A percentile compares a stretch with the other conserved stretches of the same genome.
phyloP scores from a whole-genome alignment of 2,113 vertebrate genomes.

The Sylvietta virens region DNA sequence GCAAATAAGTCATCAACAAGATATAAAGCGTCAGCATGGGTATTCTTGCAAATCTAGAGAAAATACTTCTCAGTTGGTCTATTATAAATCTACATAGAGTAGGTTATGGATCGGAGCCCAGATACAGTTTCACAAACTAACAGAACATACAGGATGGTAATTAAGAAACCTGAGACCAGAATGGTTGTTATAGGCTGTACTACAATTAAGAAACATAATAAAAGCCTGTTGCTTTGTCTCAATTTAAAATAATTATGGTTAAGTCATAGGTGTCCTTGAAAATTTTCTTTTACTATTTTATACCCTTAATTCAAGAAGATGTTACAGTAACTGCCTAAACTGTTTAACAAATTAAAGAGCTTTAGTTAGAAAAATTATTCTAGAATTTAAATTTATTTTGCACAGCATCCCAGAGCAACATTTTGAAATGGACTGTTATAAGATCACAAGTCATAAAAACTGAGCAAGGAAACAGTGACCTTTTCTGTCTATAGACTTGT shows the following conservation, averaged over 20 bases:
- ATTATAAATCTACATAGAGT: neutral
- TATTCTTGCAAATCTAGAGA: neutral
- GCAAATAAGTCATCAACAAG: neutral
- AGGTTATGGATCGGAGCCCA: neutral
- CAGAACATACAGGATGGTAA: neutral
- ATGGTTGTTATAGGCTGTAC: neutral
- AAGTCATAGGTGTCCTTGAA: neutral
- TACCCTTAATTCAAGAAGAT: neutral
- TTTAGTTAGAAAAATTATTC: neutral
- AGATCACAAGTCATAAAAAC: neutral
- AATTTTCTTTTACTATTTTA: neutral
- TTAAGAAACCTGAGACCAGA: neutral
- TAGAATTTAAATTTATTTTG: neutral
- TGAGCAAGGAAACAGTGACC: neutral
- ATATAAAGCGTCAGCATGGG: neutral
- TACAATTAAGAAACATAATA: conserved; percentile 2
- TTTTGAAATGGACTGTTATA: neutral
- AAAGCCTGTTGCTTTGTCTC: neutral
- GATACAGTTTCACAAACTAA: neutral
- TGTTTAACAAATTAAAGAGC: neutral
- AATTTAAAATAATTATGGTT: neutral
- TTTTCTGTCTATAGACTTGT: neutral
- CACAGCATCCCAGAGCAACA: neutral
- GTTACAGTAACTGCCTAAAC: neutral
- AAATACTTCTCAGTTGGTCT: neutral